These are phyloP conservation scores for Chelmon rostratus DNA, from an alignment of 2,797 vertebrate species.

Conservation along the genomic window DNA sequence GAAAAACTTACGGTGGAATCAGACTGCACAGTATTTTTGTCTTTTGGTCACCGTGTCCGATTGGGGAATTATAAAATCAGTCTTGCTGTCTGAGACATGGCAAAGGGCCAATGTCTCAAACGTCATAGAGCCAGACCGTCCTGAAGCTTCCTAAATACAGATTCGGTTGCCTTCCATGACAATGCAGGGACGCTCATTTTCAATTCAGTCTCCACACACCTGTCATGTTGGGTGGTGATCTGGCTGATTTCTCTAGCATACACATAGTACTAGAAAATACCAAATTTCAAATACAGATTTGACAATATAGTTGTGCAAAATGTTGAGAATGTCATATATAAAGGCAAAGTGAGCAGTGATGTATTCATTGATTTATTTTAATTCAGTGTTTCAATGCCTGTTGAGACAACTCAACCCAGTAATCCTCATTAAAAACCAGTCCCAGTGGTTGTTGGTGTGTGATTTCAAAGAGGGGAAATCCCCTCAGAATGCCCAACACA, in stretches of 20 bases:
- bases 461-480: constrained; percentile 53
- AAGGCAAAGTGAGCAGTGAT: neutral
- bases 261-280: neutral
- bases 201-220: no score
- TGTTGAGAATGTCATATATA: neutral
- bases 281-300: neutral
- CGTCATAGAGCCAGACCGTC: neutral
- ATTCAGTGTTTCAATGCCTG: neutral
- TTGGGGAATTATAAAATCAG: neutral
- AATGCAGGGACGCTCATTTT: neutral
- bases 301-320: no score
- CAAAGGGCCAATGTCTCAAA: neutral
- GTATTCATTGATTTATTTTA: neutral
- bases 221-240: no score
- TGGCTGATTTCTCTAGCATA: no score
- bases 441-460: constrained; percentile 22
- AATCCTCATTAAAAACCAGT: constrained; percentile 45
- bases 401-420: constrained; percentile 6
- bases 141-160: neutral
- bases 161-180: neutral
- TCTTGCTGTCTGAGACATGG: neutral
- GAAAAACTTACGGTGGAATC: neutral
- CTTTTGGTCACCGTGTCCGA: neutral
- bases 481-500: constrained; percentile 37
- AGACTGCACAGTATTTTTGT: neutral